Evolutionary conservation across 2,888 invertebrate species (phyloP).

Genomic region (Helobdella robusta): DNA sequence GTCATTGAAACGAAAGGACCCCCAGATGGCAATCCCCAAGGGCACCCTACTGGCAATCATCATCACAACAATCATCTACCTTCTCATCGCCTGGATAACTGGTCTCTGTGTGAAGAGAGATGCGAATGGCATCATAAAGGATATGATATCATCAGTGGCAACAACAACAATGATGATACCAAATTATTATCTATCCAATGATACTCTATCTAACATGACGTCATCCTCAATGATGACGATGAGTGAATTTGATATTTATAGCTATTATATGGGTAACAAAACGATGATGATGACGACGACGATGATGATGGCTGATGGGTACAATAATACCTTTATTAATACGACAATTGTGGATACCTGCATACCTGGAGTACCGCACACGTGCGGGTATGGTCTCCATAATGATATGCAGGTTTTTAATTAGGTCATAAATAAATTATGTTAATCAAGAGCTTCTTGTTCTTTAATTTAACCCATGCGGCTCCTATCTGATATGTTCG

Average conservation of each 20-base stretch:
- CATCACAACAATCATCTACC: slow-evolving; percentile 78
- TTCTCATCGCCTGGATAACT: slow-evolving; percentile 66
- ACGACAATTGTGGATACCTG: neutral
- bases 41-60: slow-evolving; percentile 78
- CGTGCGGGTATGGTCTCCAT: slow-evolving; percentile 70
- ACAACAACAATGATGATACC: too few relatives aligned
- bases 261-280: too few relatives aligned
- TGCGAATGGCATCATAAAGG: slow-evolving; percentile 40
- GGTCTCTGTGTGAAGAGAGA: slow-evolving; percentile 66
- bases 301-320: neutral
- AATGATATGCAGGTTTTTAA: slow-evolving; percentile 68
- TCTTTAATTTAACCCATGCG: too few relatives aligned
- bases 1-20: slow-evolving; percentile 69
- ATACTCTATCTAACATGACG: neutral
- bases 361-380: slow-evolving; percentile 1
- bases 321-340: neutral
- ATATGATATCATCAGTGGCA: neutral
- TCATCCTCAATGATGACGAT: neutral
- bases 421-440: neutral
- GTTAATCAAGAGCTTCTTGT: too few relatives aligned
- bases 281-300: too few relatives aligned
- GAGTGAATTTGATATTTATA: too few relatives aligned
- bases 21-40: slow-evolving; percentile 80
- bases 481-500: neutral
- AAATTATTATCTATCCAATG: slow-evolving; percentile 6